Evolutionary conservation across 1,140 invertebrate genomes (phyloP).

Genomic region (Drosophila lowei): DNA sequence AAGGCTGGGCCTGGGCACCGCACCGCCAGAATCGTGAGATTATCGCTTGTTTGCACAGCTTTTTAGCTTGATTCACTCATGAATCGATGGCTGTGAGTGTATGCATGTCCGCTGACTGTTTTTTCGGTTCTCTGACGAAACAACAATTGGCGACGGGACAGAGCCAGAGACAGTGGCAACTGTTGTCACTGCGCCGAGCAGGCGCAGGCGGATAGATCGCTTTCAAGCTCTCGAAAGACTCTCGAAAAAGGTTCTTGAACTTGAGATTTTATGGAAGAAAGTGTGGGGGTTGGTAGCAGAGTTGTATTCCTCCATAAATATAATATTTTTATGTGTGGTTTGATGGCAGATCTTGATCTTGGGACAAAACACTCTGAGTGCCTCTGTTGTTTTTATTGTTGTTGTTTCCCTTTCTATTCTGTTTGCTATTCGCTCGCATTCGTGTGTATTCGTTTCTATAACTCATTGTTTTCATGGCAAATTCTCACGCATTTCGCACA

Average conservation of each 20-base stretch:
- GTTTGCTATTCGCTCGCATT: not conserved
- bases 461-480: conserved; percentile 45
- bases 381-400: conserved; percentile 37
- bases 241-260: conserved; percentile 76
- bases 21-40: conserved; percentile 44
- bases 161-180: conserved; percentile 41
- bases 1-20: conserved; percentile 59
- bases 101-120: not conserved
- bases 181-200: conserved; percentile 45
- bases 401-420: conserved; percentile 70
- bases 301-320: conserved; percentile 21
- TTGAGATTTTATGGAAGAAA: conserved; percentile 60
- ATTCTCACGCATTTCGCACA: conserved; percentile 62
- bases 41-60: conserved; percentile 71
- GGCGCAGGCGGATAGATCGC: conserved; percentile 17
- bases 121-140: not conserved
- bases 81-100: not conserved
- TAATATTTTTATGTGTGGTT: conserved; percentile 28
- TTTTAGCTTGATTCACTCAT: conserved; percentile 44
- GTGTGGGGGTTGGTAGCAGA: conserved; percentile 51
- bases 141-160: conserved; percentile 5
- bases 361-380: conserved; percentile 33
- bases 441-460: conserved; percentile 10
- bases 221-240: conserved; percentile 51
- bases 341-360: conserved; percentile 42